Percentiles rank a stretch among this genome's conserved stretches.
Conservation (phyloP, 2,113 vertebrate species). For the Brienomyrus longianalis region DNA sequence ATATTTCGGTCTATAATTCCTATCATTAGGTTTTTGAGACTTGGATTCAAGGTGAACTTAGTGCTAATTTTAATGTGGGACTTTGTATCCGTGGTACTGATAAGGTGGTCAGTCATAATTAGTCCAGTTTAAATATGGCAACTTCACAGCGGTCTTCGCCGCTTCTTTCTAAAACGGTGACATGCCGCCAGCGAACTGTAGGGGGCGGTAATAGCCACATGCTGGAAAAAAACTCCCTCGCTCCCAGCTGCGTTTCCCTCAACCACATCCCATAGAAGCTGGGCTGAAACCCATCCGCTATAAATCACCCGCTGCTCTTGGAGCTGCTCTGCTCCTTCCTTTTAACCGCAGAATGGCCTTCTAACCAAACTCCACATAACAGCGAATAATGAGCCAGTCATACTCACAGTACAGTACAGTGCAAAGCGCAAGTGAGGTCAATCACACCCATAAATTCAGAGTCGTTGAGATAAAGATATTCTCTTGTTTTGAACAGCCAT, state of each 20-base stretch:
- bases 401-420: not conserved
- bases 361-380: not conserved
- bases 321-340: not conserved
- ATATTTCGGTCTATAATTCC: not conserved
- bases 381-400: not conserved
- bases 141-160: not conserved
- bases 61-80: not conserved
- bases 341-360: not conserved
- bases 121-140: not conserved
- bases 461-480: not conserved
- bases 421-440: not conserved
- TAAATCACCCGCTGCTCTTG: slow-evolving; percentile 11
- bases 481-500: not conserved
- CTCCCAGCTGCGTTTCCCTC: not conserved
- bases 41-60: not conserved
- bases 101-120: not conserved
- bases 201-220: slow-evolving; percentile 18
- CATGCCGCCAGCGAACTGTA: not conserved
- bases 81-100: not conserved
- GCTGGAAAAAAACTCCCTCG: not conserved
- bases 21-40: not conserved
- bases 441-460: not conserved
- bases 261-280: not conserved
- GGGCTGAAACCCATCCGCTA: not conserved
- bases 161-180: not conserved